Percentiles rank a stretch among this genome's conserved stretches.
phyloP scores from a whole-genome alignment of 2,113 vertebrate species.

The Sylvietta virens region DNA sequence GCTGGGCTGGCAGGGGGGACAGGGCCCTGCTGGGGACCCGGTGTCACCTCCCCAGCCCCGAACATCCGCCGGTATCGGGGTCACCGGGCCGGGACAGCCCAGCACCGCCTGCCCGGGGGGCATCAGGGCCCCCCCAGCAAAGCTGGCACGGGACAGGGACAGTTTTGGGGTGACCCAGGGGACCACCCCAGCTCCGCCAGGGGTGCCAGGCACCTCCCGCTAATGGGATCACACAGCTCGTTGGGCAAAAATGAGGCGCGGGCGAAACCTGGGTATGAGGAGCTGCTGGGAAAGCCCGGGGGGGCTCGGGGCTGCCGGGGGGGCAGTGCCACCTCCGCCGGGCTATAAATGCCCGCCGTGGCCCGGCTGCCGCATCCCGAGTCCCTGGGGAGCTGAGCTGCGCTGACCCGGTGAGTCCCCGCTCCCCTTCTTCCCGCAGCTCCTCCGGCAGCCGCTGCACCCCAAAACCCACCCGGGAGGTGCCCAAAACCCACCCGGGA shows the following conservation, averaged over 20 bases:
- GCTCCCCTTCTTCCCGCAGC: background rate
- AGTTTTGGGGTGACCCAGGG: background rate
- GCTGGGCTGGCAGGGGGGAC: background rate
- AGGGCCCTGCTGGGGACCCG: background rate
- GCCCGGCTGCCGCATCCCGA: accelerated
- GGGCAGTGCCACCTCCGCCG: background rate
- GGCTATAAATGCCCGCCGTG: background rate
- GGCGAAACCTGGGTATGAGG: accelerated
- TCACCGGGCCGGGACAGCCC: background rate
- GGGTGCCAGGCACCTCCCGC: accelerated
- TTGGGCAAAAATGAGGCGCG: constrained; percentile 28
- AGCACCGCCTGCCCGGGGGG: accelerated
- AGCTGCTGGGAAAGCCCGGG: background rate
- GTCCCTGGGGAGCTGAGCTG: background rate
- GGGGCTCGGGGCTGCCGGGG: background rate
- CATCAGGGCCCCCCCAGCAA: background rate
- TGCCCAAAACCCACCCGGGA: too few relatives aligned
- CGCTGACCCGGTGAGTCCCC: background rate
- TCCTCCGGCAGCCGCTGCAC: too few relatives aligned
- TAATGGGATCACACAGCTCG: background rate
- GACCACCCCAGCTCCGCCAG: background rate
- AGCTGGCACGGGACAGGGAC: background rate
- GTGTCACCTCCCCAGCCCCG: background rate
- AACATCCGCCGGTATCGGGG: accelerated
- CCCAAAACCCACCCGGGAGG: accelerated